Percentiles rank a stretch among this genome's conserved stretches.
phyloP scores from a whole-genome alignment of 2,797 vertebrate species.

The Notolabrus celidotus region DNA sequence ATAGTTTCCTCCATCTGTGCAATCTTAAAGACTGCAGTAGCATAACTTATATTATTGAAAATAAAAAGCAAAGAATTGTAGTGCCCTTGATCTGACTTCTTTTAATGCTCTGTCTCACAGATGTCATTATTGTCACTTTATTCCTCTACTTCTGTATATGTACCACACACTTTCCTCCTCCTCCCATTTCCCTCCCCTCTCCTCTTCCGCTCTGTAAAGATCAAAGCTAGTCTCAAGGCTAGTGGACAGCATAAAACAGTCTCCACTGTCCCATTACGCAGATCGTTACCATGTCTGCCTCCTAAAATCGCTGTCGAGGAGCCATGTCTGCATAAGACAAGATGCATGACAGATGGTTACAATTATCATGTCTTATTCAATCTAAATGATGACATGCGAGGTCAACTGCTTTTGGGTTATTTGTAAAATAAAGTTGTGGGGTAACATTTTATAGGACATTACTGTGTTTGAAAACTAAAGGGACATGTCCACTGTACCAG shows the following conservation, averaged over 20 bases:
- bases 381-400: not conserved
- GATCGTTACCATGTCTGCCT: slow-evolving; percentile 32
- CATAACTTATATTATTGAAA: slow-evolving; percentile 7
- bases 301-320: not conserved
- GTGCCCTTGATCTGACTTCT: not conserved
- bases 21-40: slow-evolving; percentile 7
- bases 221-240: slow-evolving; percentile 72
- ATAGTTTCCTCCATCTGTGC: slow-evolving; percentile 1
- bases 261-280: slow-evolving; percentile 41
- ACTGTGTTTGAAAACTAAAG: too few relatives aligned
- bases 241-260: slow-evolving; percentile 59
- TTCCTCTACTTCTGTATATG: not conserved
- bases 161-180: not conserved
- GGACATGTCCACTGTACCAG: too few relatives aligned
- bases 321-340: not conserved
- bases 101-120: slow-evolving; percentile 5
- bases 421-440: too few relatives aligned
- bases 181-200: slow-evolving; percentile 12
- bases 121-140: slow-evolving; percentile 16
- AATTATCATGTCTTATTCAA: not conserved
- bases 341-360: not conserved
- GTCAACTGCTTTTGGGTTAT: not conserved
- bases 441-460: too few relatives aligned
- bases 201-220: slow-evolving; percentile 52
- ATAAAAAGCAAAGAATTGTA: slow-evolving; percentile 8